Conservation (phyloP, 2,888 invertebrate species). For the Mythimna albipuncta region DNA sequence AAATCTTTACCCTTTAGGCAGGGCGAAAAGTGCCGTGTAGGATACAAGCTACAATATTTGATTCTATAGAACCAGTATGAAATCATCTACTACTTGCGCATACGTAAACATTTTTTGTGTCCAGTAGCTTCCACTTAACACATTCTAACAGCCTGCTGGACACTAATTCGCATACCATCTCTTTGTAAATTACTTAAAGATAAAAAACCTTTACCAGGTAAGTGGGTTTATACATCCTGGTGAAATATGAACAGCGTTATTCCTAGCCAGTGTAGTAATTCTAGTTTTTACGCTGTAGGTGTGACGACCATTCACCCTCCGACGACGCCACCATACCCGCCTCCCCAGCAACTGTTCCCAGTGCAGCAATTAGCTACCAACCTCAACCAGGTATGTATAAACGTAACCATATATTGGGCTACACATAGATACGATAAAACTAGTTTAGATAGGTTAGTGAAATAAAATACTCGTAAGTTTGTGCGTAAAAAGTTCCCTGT, state of each 20-base stretch:
- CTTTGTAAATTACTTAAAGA: neutral
- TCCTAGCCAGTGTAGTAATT: constrained; percentile 12
- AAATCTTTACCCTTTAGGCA: neutral
- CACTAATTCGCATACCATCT: neutral
- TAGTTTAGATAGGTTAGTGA: constrained; percentile 12
- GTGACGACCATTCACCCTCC: constrained; percentile 82
- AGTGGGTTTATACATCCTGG: constrained; percentile 26
- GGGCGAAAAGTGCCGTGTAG: no score
- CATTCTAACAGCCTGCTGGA: neutral
- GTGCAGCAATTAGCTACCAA: constrained; percentile 88
- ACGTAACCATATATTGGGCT: neutral
- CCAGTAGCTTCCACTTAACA: no score
- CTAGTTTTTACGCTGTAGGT: constrained; percentile 69
- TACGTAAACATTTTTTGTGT: no score
- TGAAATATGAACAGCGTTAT: constrained; percentile 13
- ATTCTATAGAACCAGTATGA: no score
- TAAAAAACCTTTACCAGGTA: constrained; percentile 26
- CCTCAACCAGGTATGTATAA: constrained; percentile 81
- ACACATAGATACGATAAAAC: constrained; percentile 14
- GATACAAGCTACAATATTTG: no score
- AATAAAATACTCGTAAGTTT: constrained; percentile 3
- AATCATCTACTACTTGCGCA: no score
- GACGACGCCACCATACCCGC: constrained; percentile 85
- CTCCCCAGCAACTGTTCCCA: constrained; percentile 86
- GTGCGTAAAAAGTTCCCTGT: constrained; percentile 5